These are phyloP conservation scores for Archips crataeganus DNA, from an alignment of 2,888 invertebrate genomes.

Conservation along the genomic window DNA sequence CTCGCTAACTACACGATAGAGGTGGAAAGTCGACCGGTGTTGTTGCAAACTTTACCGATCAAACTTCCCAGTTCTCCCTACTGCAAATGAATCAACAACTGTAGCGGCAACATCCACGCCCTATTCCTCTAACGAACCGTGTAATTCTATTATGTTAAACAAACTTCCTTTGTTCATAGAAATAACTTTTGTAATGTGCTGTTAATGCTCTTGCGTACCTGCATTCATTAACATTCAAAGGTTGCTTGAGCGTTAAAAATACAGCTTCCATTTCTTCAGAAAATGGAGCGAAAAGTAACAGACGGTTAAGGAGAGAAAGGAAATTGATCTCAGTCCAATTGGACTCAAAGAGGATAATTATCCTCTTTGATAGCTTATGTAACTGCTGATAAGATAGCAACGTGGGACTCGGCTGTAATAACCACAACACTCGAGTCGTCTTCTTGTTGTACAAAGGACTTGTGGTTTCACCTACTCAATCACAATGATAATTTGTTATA, in stretches of 20 bases:
- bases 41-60: conserved; percentile 82
- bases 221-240: conserved; percentile 31
- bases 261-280: conserved; percentile 23
- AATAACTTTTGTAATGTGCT: conserved; percentile 30
- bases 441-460: conserved; percentile 29
- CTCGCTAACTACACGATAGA: conserved; percentile 78
- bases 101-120: conserved; percentile 51
- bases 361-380: conserved; percentile 32
- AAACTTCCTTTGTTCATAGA: conserved; percentile 29
- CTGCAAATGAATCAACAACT: conserved; percentile 72
- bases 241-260: conserved; percentile 24
- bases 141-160: conserved; percentile 36
- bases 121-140: conserved; percentile 37
- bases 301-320: conserved; percentile 29
- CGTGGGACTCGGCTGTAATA: conserved; percentile 20
- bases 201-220: conserved; percentile 24
- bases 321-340: conserved; percentile 40
- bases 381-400: conserved; percentile 26
- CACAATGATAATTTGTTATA: conserved; percentile 33
- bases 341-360: no score
- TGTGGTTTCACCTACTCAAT: conserved; percentile 37
- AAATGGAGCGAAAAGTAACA: conserved; percentile 32
- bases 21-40: conserved; percentile 81
- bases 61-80: conserved; percentile 68
- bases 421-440: conserved; percentile 15